Conservation (phyloP, 64 coral and sea anemone genomes). For the Montipora sp. region DNA sequence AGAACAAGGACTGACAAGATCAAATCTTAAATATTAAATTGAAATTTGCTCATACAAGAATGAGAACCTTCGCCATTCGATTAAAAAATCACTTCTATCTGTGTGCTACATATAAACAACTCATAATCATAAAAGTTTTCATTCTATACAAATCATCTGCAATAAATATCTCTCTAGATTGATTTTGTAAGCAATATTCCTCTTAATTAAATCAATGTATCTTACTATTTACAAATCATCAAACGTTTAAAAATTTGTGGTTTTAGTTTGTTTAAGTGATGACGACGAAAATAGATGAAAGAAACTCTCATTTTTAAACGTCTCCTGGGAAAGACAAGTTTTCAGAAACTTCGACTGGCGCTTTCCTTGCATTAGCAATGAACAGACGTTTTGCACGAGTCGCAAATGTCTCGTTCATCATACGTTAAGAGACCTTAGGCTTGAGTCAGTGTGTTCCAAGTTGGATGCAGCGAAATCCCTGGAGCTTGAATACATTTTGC, state of each 20-base stretch:
- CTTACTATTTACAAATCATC: constrained; percentile 28
- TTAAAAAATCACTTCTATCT: background rate
- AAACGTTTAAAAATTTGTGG: background rate
- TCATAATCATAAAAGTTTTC: background rate
- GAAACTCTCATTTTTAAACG: too few species aligned
- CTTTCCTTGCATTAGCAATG: background rate
- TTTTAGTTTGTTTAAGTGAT: too few species aligned
- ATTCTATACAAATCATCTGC: constrained; percentile 28
- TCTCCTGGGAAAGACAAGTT: background rate
- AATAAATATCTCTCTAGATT: constrained; percentile 38
- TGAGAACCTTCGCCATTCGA: too few species aligned
- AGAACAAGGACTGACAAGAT: too few species aligned
- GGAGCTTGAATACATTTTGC: constrained; percentile 51
- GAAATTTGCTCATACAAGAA: too few species aligned
- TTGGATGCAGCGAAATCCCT: constrained; percentile 34
- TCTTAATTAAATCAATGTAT: constrained; percentile 2
- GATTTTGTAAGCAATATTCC: background rate
- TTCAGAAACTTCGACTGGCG: background rate
- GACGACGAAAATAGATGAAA: background rate
- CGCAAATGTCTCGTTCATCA: too few species aligned
- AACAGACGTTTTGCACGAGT: too few species aligned
- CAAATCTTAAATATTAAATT: too few species aligned
- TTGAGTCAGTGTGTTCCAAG: constrained; percentile 44
- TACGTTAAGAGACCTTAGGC: background rate
- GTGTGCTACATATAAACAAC: constrained; percentile 1